Percentiles rank a stretch among this genome's conserved stretches.
These are phyloP conservation scores for Cheilosia vulpina DNA, from an alignment of 2,888 invertebrate species.

Conservation along the genomic window DNA sequence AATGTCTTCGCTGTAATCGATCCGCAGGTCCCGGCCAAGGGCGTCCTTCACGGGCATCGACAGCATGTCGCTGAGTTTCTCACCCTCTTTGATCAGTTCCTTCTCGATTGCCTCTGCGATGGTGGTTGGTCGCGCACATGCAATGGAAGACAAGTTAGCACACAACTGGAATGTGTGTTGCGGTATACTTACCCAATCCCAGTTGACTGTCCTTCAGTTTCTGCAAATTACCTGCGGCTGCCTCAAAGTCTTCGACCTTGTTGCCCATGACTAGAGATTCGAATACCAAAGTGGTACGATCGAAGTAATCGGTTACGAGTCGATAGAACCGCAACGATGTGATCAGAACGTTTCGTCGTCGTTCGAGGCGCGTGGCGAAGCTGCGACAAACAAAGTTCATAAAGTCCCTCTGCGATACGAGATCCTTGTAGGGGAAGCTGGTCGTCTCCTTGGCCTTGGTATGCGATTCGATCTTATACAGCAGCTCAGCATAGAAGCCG, in stretches of 20 bases:
- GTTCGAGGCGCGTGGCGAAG: conserved; percentile 89
- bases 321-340: conserved; percentile 91
- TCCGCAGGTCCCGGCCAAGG: conserved; percentile 88
- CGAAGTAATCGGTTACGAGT: conserved; percentile 89
- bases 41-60: conserved; percentile 92
- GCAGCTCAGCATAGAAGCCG: conserved; percentile 90
- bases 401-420: conserved; percentile 90
- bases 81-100: conserved; percentile 89
- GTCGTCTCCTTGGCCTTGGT: conserved; percentile 64
- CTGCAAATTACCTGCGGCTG: conserved; percentile 85
- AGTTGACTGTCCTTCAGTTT: conserved; percentile 87
- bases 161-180: conserved; percentile 61
- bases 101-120: conserved; percentile 84
- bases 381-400: conserved; percentile 92
- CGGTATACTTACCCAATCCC: conserved; percentile 85
- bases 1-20: conserved; percentile 89
- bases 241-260: conserved; percentile 85
- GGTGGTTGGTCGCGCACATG: conserved; percentile 53
- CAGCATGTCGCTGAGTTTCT: conserved; percentile 90
- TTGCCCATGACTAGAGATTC: conserved; percentile 87
- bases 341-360: conserved; percentile 89
- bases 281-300: conserved; percentile 87
- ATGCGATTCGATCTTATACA: conserved; percentile 88
- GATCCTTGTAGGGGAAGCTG: conserved; percentile 85
- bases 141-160: conserved; percentile 59